Evolutionary conservation across 2,888 invertebrate genomes (phyloP), one percentile per base, ranked within the genome.

Genomic region (Mycalesis mineus): DNA sequence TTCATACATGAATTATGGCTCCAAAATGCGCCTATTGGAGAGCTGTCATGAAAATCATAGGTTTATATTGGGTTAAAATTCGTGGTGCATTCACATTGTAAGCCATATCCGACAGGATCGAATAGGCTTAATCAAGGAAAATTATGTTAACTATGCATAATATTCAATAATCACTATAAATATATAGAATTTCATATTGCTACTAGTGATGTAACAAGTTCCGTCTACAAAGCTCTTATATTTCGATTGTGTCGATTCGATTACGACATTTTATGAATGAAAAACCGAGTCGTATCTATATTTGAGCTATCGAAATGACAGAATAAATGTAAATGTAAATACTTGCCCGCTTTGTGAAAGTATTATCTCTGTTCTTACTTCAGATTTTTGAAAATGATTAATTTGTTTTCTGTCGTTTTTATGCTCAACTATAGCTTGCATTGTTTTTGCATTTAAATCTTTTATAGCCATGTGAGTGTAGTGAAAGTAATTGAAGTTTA

Each of bases 1-100:
- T 99, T 97, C 80, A 96, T 99, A 67, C 98, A 99, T 76, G 95
- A 97, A 73, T 88, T 98, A 77, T 99, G 99, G 99, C 92, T 99
- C 39, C 94, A 97, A 78, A 98, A 97, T 84, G 98, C 98, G 28
- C 99, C 99, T 0, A 98, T 99, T 70, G 98, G 98, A 49, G 98
- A 98, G 83, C 91, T 99, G 29, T 97, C 95, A 79, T 97, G 94
- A 95, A 76, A 76, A 11, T 11, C 33, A 11, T 33, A 22, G 17
- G 9, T 0, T 41, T 41, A n/a, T 17, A n/a, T 9, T 15, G 41
- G 36, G 36, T 28, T 39, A 28, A 13, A 28, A 39, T 49, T 37
- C 37, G 28, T 37, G 37, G 14, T 39, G 28, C 28, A 22, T 48
- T 48, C 22, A 28, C 22, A 36, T 14, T 14, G 37, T 39, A 8